Evolutionary conservation across 2,113 vertebrate species (phyloP).

Genomic region (Tyto alba): DNA sequence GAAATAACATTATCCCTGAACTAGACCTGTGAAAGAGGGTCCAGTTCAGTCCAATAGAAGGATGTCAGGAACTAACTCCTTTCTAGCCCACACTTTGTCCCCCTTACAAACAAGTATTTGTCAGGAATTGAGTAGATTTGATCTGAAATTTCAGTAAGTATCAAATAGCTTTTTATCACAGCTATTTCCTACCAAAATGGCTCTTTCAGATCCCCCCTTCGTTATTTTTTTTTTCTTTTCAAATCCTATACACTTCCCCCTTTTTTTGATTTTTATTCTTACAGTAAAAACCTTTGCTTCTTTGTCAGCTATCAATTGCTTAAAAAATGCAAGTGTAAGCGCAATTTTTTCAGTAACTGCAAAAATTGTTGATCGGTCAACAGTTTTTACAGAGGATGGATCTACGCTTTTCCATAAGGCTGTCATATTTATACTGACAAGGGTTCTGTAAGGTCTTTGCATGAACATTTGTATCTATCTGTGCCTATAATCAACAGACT

Average conservation of each 20-base stretch:
- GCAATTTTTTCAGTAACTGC: background rate
- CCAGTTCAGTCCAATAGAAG: background rate
- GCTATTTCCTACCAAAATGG: background rate
- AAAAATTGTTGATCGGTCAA: background rate
- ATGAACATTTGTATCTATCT: background rate
- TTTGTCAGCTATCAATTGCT: background rate
- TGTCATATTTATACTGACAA: background rate
- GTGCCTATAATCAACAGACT: background rate
- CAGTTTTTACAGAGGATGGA: background rate
- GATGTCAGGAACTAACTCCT: background rate
- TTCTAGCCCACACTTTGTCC: background rate
- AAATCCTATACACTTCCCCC: background rate
- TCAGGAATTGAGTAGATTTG: background rate
- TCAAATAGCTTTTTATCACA: background rate
- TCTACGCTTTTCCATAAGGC: background rate
- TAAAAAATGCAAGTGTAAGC: background rate
- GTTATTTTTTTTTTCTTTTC: background rate
- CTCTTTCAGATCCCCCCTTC: accelerated
- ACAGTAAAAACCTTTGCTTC: background rate
- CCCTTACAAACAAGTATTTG: background rate
- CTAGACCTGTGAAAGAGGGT: background rate
- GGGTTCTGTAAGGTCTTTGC: background rate
- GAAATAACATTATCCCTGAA: background rate
- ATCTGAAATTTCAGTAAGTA: background rate
- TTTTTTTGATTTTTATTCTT: background rate